Percentiles rank a stretch among this genome's conserved stretches.
phyloP scores from a whole-genome alignment of 2,888 invertebrate genomes.

The Rhingia rostrata region DNA sequence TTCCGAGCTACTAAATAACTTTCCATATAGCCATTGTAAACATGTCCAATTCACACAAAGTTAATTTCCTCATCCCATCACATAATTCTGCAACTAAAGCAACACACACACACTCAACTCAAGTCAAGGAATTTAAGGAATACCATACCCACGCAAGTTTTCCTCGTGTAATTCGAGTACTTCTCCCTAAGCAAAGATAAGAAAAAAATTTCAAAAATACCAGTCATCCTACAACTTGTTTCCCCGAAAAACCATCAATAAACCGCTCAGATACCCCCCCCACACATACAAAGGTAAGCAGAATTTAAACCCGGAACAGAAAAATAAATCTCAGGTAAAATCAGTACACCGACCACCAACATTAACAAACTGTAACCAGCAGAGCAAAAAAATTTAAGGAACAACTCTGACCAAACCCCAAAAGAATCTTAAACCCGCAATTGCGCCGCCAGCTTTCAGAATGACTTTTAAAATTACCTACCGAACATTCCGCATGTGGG shows the following conservation, averaged over 20 bases:
- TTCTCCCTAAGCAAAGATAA: slow-evolving; percentile 16
- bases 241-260: slow-evolving; percentile 25
- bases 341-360: slow-evolving; percentile 44
- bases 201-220: slow-evolving; percentile 11
- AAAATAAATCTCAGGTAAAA: slow-evolving; percentile 60
- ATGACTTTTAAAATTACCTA: slow-evolving; percentile 57
- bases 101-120: not conserved
- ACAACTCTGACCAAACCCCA: slow-evolving; percentile 43
- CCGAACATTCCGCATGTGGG: slow-evolving; percentile 51
- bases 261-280: not conserved
- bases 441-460: slow-evolving; percentile 13
- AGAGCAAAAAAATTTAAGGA: not conserved
- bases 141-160: not conserved
- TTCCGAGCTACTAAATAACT: not conserved
- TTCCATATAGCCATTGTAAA: not conserved
- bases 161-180: not conserved
- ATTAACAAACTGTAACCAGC: slow-evolving; percentile 35
- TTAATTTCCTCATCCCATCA: not conserved
- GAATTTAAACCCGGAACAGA: slow-evolving; percentile 34
- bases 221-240: slow-evolving; percentile 21
- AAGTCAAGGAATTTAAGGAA: not conserved
- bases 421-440: slow-evolving; percentile 50
- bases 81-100: too few relatives aligned
- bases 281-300: not conserved
- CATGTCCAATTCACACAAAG: not conserved